Conservation (phyloP, 2,797 vertebrate species). For the Pelobates cultripes region DNA sequence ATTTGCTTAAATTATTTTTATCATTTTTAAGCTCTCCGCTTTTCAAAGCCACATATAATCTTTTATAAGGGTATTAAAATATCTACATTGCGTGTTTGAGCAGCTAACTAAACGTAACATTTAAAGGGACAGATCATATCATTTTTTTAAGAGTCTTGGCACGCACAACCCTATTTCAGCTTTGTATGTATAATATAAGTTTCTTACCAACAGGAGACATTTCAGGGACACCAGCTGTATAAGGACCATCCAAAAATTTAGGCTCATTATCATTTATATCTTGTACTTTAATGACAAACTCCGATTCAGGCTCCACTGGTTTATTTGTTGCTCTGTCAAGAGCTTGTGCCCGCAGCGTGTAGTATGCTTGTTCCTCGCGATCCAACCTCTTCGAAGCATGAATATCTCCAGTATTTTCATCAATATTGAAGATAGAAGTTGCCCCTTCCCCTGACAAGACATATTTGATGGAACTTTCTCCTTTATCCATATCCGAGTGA, state of each 20-base stretch:
- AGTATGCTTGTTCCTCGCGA: conserved; percentile 93
- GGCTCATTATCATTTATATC: conserved; percentile 98
- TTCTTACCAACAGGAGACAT: conserved; percentile 95
- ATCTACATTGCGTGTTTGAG: too few relatives aligned
- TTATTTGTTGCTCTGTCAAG: conserved; percentile 86
- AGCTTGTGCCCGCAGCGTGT: conserved; percentile 90
- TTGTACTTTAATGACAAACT: conserved; percentile 96
- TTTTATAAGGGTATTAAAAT: too few relatives aligned
- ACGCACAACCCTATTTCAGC: too few relatives aligned
- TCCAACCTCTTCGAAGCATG: conserved; percentile 95
- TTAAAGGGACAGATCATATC: too few relatives aligned
- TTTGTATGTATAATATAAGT: background rate
- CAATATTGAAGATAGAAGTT: conserved; percentile 96
- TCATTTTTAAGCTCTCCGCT: too few relatives aligned
- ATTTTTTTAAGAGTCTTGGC: too few relatives aligned
- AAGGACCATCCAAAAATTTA: conserved; percentile 93
- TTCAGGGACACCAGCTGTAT: conserved; percentile 89
- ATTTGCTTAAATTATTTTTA: too few relatives aligned
- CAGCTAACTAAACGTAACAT: too few relatives aligned
- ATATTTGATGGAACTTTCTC: conserved; percentile 94
- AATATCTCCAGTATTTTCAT: conserved; percentile 96
- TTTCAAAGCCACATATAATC: too few relatives aligned
- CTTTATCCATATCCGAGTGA: conserved; percentile 96
- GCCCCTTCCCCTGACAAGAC: conserved; percentile 92
- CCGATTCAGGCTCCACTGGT: conserved; percentile 88